phyloP scores from a whole-genome alignment of 2,888 invertebrate genomes.

The Slavum lentiscoides region DNA sequence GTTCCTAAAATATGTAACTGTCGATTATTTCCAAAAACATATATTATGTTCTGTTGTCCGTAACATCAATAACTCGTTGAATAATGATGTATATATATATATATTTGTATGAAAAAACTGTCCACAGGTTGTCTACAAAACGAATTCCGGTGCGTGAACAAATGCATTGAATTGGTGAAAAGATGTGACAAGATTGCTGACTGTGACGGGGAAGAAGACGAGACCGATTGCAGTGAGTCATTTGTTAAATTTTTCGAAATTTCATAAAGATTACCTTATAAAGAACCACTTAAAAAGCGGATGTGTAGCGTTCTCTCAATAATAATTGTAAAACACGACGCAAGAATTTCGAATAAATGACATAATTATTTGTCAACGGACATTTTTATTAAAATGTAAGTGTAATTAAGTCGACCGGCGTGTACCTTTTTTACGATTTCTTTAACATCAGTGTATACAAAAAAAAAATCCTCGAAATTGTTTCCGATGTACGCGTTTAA shows the following conservation, averaged over 20 bases:
- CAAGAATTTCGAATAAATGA: too few species aligned
- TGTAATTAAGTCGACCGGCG: too few species aligned
- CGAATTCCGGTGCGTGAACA: constrained; percentile 61
- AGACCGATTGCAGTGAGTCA: constrained; percentile 61
- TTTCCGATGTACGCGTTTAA: background rate
- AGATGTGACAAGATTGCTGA: constrained; percentile 61
- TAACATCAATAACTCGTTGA: background rate
- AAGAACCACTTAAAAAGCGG: too few species aligned
- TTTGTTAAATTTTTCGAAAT: background rate
- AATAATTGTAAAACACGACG: background rate
- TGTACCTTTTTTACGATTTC: too few species aligned
- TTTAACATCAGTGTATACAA: too few species aligned
- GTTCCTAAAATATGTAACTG: too few species aligned
- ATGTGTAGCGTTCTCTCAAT: too few species aligned
- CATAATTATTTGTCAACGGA: too few species aligned
- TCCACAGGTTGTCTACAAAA: constrained; percentile 61
- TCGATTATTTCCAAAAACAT: too few species aligned
- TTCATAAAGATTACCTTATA: background rate
- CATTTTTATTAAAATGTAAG: too few species aligned
- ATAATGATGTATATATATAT: too few species aligned
- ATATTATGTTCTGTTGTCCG: too few species aligned
- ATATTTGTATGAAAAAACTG: background rate
- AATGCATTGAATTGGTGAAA: constrained; percentile 61
- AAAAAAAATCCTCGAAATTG: background rate
- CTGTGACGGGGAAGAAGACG: constrained; percentile 61